Base-by-base conservation (phyloP, 2,797 vertebrate species). In the Orestias chungarensis region DNA sequence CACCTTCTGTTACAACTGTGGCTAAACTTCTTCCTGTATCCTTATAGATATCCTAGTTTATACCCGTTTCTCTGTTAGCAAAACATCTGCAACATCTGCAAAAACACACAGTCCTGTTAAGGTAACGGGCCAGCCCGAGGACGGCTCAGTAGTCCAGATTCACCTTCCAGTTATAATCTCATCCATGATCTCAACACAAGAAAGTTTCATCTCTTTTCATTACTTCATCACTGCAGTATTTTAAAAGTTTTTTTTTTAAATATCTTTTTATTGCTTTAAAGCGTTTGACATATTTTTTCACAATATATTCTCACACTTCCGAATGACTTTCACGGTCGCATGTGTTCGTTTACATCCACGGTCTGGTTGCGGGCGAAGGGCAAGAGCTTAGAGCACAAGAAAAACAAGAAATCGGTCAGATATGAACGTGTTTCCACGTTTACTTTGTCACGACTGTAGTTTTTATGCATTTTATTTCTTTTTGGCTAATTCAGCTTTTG, bases 1-100 rank as follows among this genome's bases (percentile, higher is more conserved):
- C 0, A 17, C 44, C 73, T 9, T 76, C 86, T 90, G 91, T 91
- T 91, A 91, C 89, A 89, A 77, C 64, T 71, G 66, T 44, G 29
- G 23, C 64, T 43, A 14, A n/a, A n/a, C n/a, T n/a, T n/a, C 12
- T 57, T 66, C 47, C 64, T 49, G 0, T 59, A 35, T 23, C 38
- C n/a, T 2, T 20, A n/a, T 11, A 42, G 35, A 35, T 61, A 25
- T 61, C 57, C 59, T 35, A 25, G 23, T 52, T 52, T 27, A 5
- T 25, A n/a, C n/a, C n/a, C n/a, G n/a, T n/a, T n/a, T n/a, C n/a
- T n/a, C 81, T 81, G 75, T 65, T 4, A 65, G 78, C 23, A n/a
- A n/a, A n/a, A n/a, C n/a, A n/a, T n/a, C n/a, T n/a, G n/a, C 4
- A 1, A 68, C 61, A 50, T 42, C 40, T 68, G 49, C n/a, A 52